Percentiles rank a stretch among this genome's conserved stretches.
Evolutionary conservation across 2,113 vertebrate species (phyloP).

Genomic region (Aramus guarauna): DNA sequence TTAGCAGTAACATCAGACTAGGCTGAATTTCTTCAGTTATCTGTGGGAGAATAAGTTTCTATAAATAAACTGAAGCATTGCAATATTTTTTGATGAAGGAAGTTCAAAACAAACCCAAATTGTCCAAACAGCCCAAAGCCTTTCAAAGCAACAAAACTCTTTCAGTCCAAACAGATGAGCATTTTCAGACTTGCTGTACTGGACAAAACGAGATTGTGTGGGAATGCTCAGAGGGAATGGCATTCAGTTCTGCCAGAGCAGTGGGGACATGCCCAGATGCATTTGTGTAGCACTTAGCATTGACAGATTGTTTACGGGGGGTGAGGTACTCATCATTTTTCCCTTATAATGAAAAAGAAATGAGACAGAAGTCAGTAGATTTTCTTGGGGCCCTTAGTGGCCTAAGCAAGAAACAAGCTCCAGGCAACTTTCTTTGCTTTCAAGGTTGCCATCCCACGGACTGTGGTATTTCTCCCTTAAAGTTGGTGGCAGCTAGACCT

Average conservation of each 20-base stretch:
- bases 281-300: neutral
- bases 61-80: slow-evolving; percentile 9
- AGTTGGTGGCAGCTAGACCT: neutral
- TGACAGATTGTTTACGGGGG: neutral
- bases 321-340: neutral
- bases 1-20: neutral
- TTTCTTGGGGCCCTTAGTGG: neutral
- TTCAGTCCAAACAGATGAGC: neutral
- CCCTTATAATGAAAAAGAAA: neutral
- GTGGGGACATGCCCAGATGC: neutral
- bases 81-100: neutral
- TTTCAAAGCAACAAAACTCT: neutral
- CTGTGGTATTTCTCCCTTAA: neutral
- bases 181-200: neutral
- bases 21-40: neutral
- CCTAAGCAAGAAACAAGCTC: neutral
- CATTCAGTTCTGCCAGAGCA: neutral
- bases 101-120: slow-evolving; percentile 41
- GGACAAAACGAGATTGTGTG: neutral
- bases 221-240: neutral
- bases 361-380: neutral
- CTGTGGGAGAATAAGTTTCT: neutral
- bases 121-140: slow-evolving; percentile 22
- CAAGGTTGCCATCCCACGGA: neutral
- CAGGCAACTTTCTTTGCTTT: neutral